These are phyloP conservation scores for Oegoconia quadripuncta DNA, from an alignment of 2,888 invertebrate genomes.

Conservation along the genomic window DNA sequence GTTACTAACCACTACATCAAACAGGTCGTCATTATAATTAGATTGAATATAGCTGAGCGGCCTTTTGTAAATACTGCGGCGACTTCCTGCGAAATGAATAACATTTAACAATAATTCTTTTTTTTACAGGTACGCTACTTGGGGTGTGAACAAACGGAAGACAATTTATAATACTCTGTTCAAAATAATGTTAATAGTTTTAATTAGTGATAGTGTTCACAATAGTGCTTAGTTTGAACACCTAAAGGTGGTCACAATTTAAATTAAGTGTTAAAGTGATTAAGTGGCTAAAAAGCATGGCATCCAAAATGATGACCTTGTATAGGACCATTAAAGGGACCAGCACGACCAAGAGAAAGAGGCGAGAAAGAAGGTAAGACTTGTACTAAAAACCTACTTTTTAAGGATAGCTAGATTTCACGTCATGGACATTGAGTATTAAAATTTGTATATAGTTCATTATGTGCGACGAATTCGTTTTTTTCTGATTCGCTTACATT, in stretches of 20 bases:
- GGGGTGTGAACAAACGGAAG: too few relatives aligned
- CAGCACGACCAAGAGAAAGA: constrained; percentile 71
- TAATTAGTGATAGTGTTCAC: neutral
- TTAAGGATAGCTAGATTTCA: neutral
- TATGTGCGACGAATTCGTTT: too few relatives aligned
- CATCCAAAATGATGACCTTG: constrained; percentile 75
- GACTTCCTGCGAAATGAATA: too few relatives aligned
- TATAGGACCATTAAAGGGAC: constrained; percentile 78
- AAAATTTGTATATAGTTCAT: neutral
- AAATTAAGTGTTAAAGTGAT: neutral
- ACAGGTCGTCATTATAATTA: too few relatives aligned
- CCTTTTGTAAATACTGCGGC: too few relatives aligned
- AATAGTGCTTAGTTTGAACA: neutral
- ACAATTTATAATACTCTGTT: too few relatives aligned
- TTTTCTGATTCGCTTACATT: neutral
- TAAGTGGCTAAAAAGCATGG: constrained; percentile 5
- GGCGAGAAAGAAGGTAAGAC: constrained; percentile 71
- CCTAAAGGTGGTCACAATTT: neutral
- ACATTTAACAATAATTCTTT: too few relatives aligned
- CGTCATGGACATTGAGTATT: neutral
- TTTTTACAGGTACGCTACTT: too few relatives aligned
- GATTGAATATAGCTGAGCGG: too few relatives aligned
- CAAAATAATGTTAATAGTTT: neutral
- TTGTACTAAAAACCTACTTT: neutral
- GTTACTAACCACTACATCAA: too few relatives aligned